phyloP scores from a whole-genome alignment of 2,113 vertebrate genomes.

The Neofelis nebulosa region DNA sequence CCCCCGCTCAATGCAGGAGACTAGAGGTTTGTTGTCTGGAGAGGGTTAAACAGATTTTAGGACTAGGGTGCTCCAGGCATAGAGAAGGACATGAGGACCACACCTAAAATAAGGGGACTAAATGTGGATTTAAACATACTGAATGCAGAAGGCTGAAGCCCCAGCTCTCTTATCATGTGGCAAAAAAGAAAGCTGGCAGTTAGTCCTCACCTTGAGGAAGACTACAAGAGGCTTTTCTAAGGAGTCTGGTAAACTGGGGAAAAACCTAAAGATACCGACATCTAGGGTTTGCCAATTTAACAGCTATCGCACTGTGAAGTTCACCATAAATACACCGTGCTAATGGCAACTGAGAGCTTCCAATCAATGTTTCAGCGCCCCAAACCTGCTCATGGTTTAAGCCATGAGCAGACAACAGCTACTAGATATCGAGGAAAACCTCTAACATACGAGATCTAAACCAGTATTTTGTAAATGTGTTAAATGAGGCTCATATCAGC shows the following conservation, averaged over 20 bases:
- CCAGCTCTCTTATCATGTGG: background rate
- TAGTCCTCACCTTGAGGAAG: background rate
- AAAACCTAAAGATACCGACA: slow-evolving; percentile 25
- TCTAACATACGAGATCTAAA: slow-evolving; percentile 32
- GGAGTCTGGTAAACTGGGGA: background rate
- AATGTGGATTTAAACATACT: background rate
- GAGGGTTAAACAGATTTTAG: background rate
- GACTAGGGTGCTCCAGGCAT: background rate
- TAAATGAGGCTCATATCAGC: background rate
- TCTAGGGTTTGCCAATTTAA: slow-evolving; percentile 9
- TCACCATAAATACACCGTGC: background rate
- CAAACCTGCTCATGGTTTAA: background rate
- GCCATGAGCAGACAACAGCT: slow-evolving; percentile 19
- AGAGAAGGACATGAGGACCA: background rate
- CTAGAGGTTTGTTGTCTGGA: background rate
- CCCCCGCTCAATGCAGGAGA: background rate
- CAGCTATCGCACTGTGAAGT: background rate
- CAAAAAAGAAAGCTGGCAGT: background rate
- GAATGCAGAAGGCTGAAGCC: background rate
- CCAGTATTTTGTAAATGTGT: slow-evolving; percentile 15
- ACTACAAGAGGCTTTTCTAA: slow-evolving; percentile 22
- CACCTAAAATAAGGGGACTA: background rate
- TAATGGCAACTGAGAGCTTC: background rate
- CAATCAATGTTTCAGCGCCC: background rate
- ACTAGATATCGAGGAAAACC: slow-evolving; percentile 22